phyloP scores from a whole-genome alignment of 2,797 vertebrate genomes.

The Carduelis carduelis region DNA sequence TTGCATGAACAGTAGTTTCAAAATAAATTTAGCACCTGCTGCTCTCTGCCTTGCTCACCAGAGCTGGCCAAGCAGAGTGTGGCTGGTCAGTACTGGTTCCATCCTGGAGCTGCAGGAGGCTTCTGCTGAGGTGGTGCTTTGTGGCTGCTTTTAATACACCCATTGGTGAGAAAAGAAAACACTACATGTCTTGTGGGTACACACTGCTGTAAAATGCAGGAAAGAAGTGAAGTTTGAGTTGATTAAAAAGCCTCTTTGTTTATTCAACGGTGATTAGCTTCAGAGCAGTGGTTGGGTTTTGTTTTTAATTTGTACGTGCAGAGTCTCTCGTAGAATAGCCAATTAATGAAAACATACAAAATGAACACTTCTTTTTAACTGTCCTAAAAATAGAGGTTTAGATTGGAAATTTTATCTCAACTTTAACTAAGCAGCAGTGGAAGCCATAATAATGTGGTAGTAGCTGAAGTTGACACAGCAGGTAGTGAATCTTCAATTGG shows the following conservation, averaged over 20 bases:
- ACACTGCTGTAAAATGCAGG: neutral
- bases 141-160: neutral
- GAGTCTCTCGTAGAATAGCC: neutral
- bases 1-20: neutral
- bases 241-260: constrained; percentile 47
- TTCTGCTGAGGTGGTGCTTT: neutral
- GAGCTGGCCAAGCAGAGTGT: neutral
- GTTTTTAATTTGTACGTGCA: constrained; percentile 25
- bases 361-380: neutral
- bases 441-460: constrained; percentile 12
- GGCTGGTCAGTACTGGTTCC: neutral
- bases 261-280: constrained; percentile 57
- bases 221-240: constrained; percentile 40
- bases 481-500: constrained; percentile 63
- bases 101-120: neutral
- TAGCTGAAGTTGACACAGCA: constrained; percentile 25
- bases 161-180: neutral
- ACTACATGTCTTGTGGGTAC: neutral
- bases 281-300: constrained; percentile 19
- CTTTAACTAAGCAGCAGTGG: constrained; percentile 15
- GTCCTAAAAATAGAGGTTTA: constrained; percentile 34
- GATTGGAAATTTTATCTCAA: constrained; percentile 20
- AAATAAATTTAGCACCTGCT: neutral
- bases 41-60: neutral
- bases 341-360: constrained; percentile 35